Evolutionary conservation across 2,888 invertebrate species (phyloP).

Genomic region (Eilema sororculum): DNA sequence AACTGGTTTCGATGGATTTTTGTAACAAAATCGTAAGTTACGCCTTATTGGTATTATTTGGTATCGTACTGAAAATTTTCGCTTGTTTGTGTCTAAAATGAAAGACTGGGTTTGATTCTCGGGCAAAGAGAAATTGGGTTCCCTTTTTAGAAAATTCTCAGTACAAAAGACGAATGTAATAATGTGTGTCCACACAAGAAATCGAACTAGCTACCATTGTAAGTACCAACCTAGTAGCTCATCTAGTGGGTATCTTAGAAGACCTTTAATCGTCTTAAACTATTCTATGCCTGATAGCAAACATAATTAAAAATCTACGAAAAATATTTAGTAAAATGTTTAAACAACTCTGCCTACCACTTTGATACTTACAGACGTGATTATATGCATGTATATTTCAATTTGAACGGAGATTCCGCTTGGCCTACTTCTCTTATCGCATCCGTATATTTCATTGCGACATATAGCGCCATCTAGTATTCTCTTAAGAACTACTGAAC

Average conservation of each 20-base stretch:
- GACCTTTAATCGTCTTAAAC: too few species aligned
- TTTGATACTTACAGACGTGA: background rate
- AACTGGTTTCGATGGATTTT: background rate
- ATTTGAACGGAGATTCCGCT: slow-evolving; percentile 4
- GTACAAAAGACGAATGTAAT: too few species aligned
- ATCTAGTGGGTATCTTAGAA: too few species aligned
- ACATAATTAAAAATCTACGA: too few species aligned
- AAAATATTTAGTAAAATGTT: background rate
- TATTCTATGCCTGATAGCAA: too few species aligned
- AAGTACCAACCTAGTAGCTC: too few species aligned
- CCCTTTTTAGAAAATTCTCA: background rate
- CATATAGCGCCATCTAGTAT: background rate
- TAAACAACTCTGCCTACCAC: background rate
- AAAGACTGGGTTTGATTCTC: background rate
- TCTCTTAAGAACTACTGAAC: background rate
- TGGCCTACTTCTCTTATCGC: slow-evolving; percentile 4
- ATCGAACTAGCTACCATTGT: too few species aligned
- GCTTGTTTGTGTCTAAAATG: background rate
- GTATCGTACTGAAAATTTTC: too few species aligned
- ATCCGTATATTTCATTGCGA: background rate
- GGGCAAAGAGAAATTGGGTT: background rate
- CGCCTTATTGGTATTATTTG: background rate
- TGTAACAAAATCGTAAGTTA: background rate
- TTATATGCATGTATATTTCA: slow-evolving; percentile 1
- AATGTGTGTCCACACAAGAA: too few species aligned